phyloP scores from a whole-genome alignment of 2,888 invertebrate genomes.

The Microchrysa polita region DNA sequence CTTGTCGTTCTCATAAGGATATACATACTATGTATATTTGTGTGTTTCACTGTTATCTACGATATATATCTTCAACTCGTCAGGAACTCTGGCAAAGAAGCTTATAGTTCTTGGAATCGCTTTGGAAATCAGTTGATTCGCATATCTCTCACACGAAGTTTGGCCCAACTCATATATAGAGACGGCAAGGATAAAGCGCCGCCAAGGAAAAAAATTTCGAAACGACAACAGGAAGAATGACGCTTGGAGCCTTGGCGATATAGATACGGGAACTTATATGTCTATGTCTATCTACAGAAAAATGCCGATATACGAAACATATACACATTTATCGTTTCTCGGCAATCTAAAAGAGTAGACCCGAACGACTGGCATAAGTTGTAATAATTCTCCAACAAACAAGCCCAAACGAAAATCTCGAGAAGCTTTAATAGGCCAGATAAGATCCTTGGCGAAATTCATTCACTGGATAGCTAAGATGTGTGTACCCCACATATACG shows the following conservation, averaged over 20 bases:
- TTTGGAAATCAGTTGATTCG: conserved; percentile 18
- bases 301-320: conserved; percentile 7
- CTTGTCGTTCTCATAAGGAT: neutral
- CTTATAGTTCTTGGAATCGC: conserved; percentile 11
- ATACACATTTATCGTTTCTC: conserved; percentile 13
- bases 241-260: neutral
- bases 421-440: conserved; percentile 24
- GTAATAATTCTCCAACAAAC: conserved; percentile 31
- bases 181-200: neutral
- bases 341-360: conserved; percentile 13
- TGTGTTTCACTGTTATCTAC: neutral
- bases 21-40: no score
- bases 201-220: no score
- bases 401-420: conserved; percentile 7
- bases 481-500: neutral
- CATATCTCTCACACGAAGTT: neutral
- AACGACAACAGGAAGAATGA: conserved; percentile 10
- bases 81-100: conserved; percentile 28
- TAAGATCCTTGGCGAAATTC: conserved; percentile 32
- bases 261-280: neutral
- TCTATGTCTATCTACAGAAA: no score
- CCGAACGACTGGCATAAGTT: conserved; percentile 10
- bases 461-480: conserved; percentile 8
- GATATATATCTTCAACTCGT: conserved; percentile 34
- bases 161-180: neutral